A percentile compares a stretch with the other conserved stretches of the same genome.
Conservation (phyloP, 2,797 vertebrate genomes). For the Pelochelys cantorii region DNA sequence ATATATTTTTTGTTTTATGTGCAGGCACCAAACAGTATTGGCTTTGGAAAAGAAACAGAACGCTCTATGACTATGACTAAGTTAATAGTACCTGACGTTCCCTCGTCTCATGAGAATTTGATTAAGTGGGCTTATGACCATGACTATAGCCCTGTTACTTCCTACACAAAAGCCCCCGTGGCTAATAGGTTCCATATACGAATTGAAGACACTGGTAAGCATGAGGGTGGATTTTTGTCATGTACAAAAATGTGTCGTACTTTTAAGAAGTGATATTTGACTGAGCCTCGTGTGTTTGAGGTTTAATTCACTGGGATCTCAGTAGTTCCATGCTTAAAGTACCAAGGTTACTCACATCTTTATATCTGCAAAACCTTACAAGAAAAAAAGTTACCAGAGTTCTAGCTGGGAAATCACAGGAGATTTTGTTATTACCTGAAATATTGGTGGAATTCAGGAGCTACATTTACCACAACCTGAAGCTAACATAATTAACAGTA, state of each 20-base stretch:
- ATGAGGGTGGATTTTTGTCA: background rate
- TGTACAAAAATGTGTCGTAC: background rate
- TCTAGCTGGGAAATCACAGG: background rate
- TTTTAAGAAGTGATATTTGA: background rate
- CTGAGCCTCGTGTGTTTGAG: background rate
- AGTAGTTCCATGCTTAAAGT: background rate
- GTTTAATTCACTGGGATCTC: conserved; percentile 2
- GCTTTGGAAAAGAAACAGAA: conserved; percentile 85
- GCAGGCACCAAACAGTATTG: conserved; percentile 92
- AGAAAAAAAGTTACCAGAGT: background rate
- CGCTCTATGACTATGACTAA: conserved; percentile 84
- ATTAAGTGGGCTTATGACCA: conserved; percentile 90
- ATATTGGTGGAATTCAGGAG: background rate
- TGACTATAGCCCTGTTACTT: conserved; percentile 86
- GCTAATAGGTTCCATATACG: conserved; percentile 92
- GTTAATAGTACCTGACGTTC: conserved; percentile 78
- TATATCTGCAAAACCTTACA: background rate
- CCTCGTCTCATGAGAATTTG: conserved; percentile 87
- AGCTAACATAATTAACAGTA: background rate
- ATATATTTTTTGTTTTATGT: conserved; percentile 20
- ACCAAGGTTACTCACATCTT: background rate
- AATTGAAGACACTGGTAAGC: conserved; percentile 88
- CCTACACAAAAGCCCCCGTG: conserved; percentile 91
- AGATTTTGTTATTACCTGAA: background rate
- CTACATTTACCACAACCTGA: background rate